These are phyloP conservation scores for Macquaria ambigua DNA, from an alignment of 2,113 vertebrate genomes.

Conservation along the genomic window DNA sequence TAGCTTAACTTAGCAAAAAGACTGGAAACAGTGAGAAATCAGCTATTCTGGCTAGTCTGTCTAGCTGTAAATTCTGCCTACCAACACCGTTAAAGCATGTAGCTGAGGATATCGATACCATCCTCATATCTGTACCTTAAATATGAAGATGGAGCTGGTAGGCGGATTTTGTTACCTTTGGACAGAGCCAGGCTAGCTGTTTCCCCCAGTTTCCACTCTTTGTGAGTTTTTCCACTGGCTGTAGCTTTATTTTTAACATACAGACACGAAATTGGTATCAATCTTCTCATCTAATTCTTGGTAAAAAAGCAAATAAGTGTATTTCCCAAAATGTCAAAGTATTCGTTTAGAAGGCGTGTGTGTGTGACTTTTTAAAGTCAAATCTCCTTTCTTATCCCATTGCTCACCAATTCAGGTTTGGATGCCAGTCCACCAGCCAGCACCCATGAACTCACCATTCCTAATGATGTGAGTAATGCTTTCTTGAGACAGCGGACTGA, in stretches of 20 bases:
- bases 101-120: not conserved
- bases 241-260: not conserved
- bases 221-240: too few relatives aligned
- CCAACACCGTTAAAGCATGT: not conserved
- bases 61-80: not conserved
- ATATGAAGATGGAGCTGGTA: not conserved
- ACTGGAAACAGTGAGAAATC: not conserved
- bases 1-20: not conserved
- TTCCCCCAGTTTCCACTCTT: not conserved
- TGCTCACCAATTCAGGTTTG: slow-evolving; percentile 88
- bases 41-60: not conserved
- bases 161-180: not conserved
- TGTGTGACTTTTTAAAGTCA: slow-evolving; percentile 5
- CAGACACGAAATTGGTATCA: not conserved
- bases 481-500: not conserved
- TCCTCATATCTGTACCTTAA: not conserved
- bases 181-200: not conserved
- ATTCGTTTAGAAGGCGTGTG: not conserved
- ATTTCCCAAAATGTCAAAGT: not conserved
- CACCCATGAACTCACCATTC: slow-evolving; percentile 99
- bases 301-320: not conserved
- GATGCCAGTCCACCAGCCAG: slow-evolving; percentile 96
- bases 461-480: slow-evolving; percentile 95
- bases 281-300: not conserved
- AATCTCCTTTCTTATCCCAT: slow-evolving; percentile 69